Percentiles rank a stretch among this genome's conserved stretches.
Evolutionary conservation across 2,797 vertebrate species (phyloP).

Genomic region (Pangasius macronema): DNA sequence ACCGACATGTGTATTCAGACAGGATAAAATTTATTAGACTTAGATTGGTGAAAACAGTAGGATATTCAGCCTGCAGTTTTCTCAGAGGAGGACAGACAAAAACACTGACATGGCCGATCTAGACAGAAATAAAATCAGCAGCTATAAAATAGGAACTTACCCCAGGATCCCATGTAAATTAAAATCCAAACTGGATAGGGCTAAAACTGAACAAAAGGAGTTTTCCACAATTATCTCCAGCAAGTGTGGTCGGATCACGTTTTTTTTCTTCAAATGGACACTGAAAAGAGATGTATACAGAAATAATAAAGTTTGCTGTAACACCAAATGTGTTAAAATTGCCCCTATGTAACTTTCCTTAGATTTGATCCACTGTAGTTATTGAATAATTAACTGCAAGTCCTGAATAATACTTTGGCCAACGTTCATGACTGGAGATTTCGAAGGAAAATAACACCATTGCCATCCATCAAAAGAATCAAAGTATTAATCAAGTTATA

Average conservation of each 20-base stretch:
- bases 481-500: background rate
- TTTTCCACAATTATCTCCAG: background rate
- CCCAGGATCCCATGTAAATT: background rate
- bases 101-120: background rate
- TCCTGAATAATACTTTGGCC: background rate
- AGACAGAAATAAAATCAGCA: background rate
- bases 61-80: background rate
- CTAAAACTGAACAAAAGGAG: background rate
- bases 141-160: background rate
- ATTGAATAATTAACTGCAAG: background rate
- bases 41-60: background rate
- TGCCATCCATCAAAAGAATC: background rate
- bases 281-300: background rate
- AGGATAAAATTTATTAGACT: background rate
- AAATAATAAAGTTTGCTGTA: background rate
- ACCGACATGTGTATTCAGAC: background rate
- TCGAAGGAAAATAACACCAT: background rate
- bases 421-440: background rate
- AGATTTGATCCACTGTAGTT: background rate
- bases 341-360: background rate
- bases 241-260: background rate
- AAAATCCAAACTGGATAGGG: background rate
- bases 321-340: background rate
- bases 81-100: background rate
- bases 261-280: background rate